Base-by-base conservation (phyloP, 2,797 vertebrate genomes). In the Gila robusta region DNA sequence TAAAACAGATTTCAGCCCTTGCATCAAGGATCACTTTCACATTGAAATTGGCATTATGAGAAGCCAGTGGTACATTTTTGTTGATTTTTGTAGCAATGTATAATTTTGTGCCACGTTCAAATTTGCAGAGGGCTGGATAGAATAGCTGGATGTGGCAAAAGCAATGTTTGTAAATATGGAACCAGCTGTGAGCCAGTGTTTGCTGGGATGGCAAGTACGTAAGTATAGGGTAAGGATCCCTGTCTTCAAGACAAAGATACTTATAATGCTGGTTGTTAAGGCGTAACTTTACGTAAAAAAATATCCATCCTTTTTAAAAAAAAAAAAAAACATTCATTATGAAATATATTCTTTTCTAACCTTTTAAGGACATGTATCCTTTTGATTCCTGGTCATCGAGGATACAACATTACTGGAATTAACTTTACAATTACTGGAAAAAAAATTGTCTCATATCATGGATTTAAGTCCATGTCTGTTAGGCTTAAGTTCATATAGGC, bases 1-100 rank as follows among this genome's bases (percentile, higher is more conserved):
- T 81, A 88, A 88, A 66, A 81, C 70, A 79, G 26, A 86, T 87
- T 85, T 79, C 52, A 77, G 62, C 66, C 44, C 81, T 70, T 23
- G 77, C 56, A 81, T 78, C 69, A 52, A 84, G 74, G 74, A 56
- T 66, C 39, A n/a, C 64, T 62, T 67, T 77, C 44, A 84, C 2
- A 6, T 23, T 82, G 73, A 82, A 67, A 82, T 85, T 56, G 69
- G 23, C n/a, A 26, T 64, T 64, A 78, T 52, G 32, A 28, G 69
- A 70, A 52, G 79, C 87, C 62, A 81, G 67, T 26, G 35, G 28
- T 84, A 39, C 79, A 84, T 72, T 77, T 85, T 77, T 72, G 81
- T 77, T 74, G 28, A 66, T 32, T 66, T 81, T 80, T 85, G 64
- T 71, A 16, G 2, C 26, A 37, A 54, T 64, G 72, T 81, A 69